These are phyloP conservation scores for Ypsolopha sequella DNA, from an alignment of 2,888 invertebrate genomes.

Conservation along the genomic window DNA sequence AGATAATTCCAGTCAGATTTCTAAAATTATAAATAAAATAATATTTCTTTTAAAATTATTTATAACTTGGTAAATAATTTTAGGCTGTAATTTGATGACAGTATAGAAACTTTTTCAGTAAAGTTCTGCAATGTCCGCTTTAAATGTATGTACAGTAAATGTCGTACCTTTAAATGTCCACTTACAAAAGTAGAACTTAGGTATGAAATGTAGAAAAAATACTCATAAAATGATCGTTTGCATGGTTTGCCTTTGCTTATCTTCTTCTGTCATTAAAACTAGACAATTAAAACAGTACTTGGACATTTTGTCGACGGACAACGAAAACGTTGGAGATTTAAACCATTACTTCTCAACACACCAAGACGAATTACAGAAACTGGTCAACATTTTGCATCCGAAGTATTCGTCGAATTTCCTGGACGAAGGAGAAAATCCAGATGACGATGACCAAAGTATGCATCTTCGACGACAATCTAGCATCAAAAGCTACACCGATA, in stretches of 20 bases:
- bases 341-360: slow-evolving; percentile 52
- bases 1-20: too few species aligned
- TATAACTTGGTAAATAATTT: too few species aligned
- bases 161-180: neutral
- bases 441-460: slow-evolving; percentile 47
- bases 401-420: slow-evolving; percentile 37
- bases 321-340: slow-evolving; percentile 49
- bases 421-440: slow-evolving; percentile 42
- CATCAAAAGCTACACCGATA: slow-evolving; percentile 41
- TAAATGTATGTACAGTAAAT: neutral
- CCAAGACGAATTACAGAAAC: slow-evolving; percentile 48
- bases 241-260: slow-evolving; percentile 56
- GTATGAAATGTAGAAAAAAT: neutral
- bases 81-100: too few species aligned
- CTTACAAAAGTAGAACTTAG: neutral
- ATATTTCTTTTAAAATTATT: too few species aligned
- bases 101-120: neutral
- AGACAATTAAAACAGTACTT: slow-evolving; percentile 71
- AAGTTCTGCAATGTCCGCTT: neutral
- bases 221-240: slow-evolving; percentile 25
- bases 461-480: slow-evolving; percentile 35
- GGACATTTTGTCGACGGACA: slow-evolving; percentile 70
- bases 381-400: slow-evolving; percentile 48
- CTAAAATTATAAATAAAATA: too few species aligned
- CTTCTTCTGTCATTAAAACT: slow-evolving; percentile 19